These are phyloP conservation scores for Microplitis deprimator DNA, from an alignment of 2,888 invertebrate genomes.

Conservation along the genomic window DNA sequence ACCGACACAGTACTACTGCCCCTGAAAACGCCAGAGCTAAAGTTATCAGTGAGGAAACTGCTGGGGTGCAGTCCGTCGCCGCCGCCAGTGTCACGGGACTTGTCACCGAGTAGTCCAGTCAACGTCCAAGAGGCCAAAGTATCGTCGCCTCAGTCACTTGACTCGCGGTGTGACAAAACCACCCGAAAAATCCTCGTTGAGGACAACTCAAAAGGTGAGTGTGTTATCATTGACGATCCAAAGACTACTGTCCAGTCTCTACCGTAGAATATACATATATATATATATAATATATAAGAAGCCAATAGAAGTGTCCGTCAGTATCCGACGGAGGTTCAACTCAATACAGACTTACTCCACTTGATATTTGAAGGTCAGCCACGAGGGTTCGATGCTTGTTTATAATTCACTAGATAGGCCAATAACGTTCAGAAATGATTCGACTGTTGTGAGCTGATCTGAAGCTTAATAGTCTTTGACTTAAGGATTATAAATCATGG, in stretches of 20 bases:
- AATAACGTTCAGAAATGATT: conserved; percentile 66
- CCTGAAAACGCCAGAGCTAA: conserved; percentile 63
- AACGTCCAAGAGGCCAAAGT: conserved; percentile 46
- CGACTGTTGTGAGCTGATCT: conserved; percentile 54
- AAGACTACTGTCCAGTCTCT: conserved; percentile 26
- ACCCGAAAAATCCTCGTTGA: conserved; percentile 33
- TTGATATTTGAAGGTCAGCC: conserved; percentile 48
- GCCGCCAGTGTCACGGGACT: conserved; percentile 57
- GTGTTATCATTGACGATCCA: conserved; percentile 17
- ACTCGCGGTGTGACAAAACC: conserved; percentile 8
- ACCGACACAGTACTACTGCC: conserved; percentile 27
- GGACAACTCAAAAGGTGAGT: conserved; percentile 48
- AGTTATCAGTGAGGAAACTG: conserved; percentile 65
- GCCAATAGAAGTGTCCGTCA: conserved; percentile 16
- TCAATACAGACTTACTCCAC: background rate
- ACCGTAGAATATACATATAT: background rate
- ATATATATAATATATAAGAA: conserved; percentile 19
- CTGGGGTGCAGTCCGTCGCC: conserved; percentile 66
- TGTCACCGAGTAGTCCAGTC: conserved; percentile 50
- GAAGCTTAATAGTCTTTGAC: conserved; percentile 56
- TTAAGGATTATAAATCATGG: conserved; percentile 37
- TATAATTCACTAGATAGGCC: conserved; percentile 66
- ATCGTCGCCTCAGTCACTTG: conserved; percentile 26
- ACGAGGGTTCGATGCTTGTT: conserved; percentile 58
- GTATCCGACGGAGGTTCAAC: conserved; percentile 6